Percentiles rank a stretch among this genome's conserved stretches.
These are phyloP conservation scores for Lagorchestes hirsutus DNA, from an alignment of 2,797 vertebrate genomes.

Conservation along the genomic window DNA sequence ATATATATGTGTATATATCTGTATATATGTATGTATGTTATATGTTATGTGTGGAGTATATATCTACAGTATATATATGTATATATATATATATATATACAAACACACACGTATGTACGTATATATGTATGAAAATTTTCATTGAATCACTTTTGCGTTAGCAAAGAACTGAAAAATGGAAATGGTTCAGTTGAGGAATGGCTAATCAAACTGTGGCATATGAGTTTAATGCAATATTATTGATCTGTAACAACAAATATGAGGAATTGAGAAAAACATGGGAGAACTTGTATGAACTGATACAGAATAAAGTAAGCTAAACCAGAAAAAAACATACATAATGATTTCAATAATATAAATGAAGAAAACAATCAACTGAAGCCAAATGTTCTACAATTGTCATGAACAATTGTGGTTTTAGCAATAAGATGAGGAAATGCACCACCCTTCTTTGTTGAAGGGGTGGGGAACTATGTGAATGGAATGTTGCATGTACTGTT, in stretches of 20 bases:
- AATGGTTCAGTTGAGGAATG: not conserved
- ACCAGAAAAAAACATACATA: not conserved
- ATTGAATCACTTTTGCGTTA: not conserved
- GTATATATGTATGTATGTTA: not conserved
- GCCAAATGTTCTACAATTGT: not conserved
- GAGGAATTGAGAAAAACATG: not conserved
- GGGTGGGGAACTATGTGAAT: not conserved
- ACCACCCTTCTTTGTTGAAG: not conserved
- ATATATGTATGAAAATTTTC: not conserved
- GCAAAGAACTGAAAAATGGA: not conserved
- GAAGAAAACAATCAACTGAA: not conserved
- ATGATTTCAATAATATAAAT: not conserved
- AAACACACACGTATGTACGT: not conserved
- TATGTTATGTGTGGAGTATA: too few species aligned
- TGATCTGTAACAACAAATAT: not conserved
- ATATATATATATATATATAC: not conserved
- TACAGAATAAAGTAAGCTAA: not conserved
- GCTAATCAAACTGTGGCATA: not conserved
- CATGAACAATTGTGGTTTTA: not conserved
- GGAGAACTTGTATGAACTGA: not conserved
- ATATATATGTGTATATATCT: not conserved
- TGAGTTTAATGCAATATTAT: not conserved
- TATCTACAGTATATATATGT: not conserved
- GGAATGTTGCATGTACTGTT: not conserved
- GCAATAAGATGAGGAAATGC: not conserved